A percentile compares a stretch with the other conserved stretches of the same genome.
Evolutionary conservation across 2,888 invertebrate species (phyloP).

Genomic region (Ectobius pallidus): DNA sequence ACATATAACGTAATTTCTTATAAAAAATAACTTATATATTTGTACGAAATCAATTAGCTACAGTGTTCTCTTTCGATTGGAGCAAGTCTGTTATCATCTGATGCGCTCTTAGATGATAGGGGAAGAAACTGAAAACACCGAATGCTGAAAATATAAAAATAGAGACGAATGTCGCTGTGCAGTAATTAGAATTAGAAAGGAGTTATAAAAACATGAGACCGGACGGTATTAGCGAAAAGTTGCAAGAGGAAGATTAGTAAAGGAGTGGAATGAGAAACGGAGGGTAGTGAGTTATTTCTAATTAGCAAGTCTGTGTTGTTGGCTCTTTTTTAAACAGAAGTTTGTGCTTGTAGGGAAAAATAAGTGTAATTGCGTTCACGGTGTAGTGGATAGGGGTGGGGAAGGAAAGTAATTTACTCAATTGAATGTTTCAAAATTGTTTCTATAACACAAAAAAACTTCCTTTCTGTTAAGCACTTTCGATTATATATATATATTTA

Average conservation of each 20-base stretch:
- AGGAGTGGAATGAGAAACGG: not conserved
- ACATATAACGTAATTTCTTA: too few relatives aligned
- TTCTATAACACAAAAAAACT: not conserved
- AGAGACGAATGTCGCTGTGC: not conserved
- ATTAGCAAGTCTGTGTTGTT: constrained; percentile 4
- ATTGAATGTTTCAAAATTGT: not conserved
- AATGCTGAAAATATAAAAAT: not conserved
- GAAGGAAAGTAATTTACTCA: not conserved
- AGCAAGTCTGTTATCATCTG: too few relatives aligned
- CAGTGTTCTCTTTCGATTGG: too few relatives aligned
- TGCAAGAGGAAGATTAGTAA: not conserved
- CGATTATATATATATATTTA: too few relatives aligned
- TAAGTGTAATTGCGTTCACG: not conserved
- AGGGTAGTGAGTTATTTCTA: not conserved
- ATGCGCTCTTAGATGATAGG: too few relatives aligned
- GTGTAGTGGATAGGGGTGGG: too few relatives aligned
- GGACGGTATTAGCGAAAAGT: not conserved
- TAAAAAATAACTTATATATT: too few relatives aligned
- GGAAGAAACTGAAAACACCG: not conserved
- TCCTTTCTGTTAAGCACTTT: too few relatives aligned
- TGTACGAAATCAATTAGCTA: too few relatives aligned
- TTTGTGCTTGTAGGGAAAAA: not conserved
- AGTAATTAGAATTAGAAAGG: not conserved
- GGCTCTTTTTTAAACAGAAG: not conserved
- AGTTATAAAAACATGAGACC: not conserved